These are phyloP conservation scores for Lycia hirtaria DNA, from an alignment of 2,888 invertebrate genomes.

Conservation along the genomic window DNA sequence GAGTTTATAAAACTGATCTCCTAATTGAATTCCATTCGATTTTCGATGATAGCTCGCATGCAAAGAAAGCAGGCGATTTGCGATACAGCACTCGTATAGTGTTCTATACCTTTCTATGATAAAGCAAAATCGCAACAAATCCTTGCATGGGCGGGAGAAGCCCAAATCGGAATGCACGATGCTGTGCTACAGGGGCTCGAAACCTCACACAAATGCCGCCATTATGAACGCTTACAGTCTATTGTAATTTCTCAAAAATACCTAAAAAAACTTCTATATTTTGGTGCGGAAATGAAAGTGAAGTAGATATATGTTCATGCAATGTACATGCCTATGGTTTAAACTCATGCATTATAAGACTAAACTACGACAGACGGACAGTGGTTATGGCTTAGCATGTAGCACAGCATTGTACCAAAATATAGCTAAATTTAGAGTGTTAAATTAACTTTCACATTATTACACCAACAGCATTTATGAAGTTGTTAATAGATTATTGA, in stretches of 20 bases:
- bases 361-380: conserved; percentile 52
- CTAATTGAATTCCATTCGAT: too few species aligned
- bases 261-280: background rate
- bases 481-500: too few species aligned
- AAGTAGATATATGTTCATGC: conserved; percentile 25
- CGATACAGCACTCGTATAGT: too few species aligned
- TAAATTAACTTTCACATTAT: background rate
- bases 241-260: conserved; percentile 23
- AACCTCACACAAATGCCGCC: conserved; percentile 78
- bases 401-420: conserved; percentile 74
- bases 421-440: conserved; percentile 28
- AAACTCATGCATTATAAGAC: conserved; percentile 51
- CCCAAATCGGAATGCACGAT: conserved; percentile 83
- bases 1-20: too few species aligned
- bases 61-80: background rate
- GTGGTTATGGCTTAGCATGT: conserved; percentile 45
- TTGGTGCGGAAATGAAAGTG: conserved; percentile 11
- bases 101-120: background rate
- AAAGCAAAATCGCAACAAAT: background rate
- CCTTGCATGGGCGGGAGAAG: conserved; percentile 32
- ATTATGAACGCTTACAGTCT: conserved; percentile 24
- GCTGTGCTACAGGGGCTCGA: conserved; percentile 73
- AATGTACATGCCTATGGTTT: conserved; percentile 18
- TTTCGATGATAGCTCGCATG: too few species aligned
- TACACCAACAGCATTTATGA: too few species aligned